Percentiles rank a stretch among this genome's conserved stretches.
Evolutionary conservation across 92 coral and sea anemone genomes (phyloP).

Genomic region (Phymanthus crucifer): DNA sequence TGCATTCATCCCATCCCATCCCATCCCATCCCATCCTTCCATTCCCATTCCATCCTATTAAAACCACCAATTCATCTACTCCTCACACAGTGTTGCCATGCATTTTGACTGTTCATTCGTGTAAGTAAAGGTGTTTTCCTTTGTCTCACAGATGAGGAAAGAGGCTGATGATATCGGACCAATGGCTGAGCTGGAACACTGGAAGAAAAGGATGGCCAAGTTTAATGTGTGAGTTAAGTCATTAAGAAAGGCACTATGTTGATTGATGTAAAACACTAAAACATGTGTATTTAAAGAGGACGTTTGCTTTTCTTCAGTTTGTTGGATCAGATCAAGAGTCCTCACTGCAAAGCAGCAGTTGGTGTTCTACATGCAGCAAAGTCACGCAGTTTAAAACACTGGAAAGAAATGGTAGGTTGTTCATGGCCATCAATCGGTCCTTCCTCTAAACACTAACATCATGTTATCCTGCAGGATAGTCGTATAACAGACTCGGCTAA

Average conservation of each 20-base stretch:
- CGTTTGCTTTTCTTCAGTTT: conserved; percentile 42
- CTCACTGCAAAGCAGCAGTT: conserved; percentile 94
- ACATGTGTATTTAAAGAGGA: neutral
- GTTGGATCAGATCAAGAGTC: conserved; percentile 92
- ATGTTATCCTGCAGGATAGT: conserved; percentile 67
- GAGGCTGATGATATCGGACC: conserved; percentile 99
- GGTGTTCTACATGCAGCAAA: conserved; percentile 99
- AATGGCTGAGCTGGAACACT: conserved; percentile 96
- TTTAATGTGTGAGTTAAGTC: conserved; percentile 79
- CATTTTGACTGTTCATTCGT: neutral
- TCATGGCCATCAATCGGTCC: neutral
- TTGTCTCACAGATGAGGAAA: conserved; percentile 78
- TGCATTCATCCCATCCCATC: neutral
- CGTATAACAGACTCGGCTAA: conserved; percentile 99
- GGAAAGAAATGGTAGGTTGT: conserved; percentile 90
- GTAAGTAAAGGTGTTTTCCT: neutral
- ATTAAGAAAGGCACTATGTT: neutral
- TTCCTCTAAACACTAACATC: neutral
- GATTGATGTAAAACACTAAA: no score
- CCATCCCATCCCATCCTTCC: no score
- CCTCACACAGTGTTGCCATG: no score
- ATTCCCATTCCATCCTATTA: neutral
- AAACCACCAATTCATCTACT: neutral
- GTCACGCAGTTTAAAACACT: conserved; percentile 89
- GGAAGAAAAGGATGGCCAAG: conserved; percentile 99